These are phyloP conservation scores for Micoletzkya japonica DNA, from an alignment of 2,888 invertebrate genomes.

Conservation along the genomic window DNA sequence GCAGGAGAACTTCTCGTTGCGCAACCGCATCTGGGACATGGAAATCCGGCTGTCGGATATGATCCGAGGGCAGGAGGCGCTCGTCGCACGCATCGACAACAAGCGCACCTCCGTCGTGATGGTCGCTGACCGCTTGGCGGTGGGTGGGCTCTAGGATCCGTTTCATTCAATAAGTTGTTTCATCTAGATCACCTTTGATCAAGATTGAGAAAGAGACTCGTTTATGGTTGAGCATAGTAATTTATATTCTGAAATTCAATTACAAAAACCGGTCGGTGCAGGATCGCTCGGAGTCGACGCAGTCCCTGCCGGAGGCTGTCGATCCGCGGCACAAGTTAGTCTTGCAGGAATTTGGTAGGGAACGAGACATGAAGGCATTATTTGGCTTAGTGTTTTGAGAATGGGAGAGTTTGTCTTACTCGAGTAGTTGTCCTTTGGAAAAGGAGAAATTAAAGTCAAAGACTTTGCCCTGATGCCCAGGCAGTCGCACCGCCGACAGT, in stretches of 20 bases:
- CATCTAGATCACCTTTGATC: no score
- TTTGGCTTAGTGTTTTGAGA: background rate
- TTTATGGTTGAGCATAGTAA: no score
- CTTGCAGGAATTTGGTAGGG: background rate
- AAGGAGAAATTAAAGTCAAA: background rate
- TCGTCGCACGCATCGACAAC: no score
- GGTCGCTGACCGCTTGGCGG: no score
- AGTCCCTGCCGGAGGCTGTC: constrained; percentile 11
- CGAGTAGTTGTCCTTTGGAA: background rate
- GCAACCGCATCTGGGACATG: constrained; percentile 29
- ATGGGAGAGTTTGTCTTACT: background rate
- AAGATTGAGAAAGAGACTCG: no score
- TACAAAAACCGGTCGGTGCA: no score
- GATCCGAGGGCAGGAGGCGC: constrained; percentile 5
- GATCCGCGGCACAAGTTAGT: background rate
- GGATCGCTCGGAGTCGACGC: constrained; percentile 18
- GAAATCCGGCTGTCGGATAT: constrained; percentile 13
- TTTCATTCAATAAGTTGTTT: no score
- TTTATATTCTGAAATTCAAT: no score
- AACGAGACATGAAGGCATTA: background rate
- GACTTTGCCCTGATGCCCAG: background rate
- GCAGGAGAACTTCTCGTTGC: constrained; percentile 45
- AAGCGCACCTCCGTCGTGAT: no score
- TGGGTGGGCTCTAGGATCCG: no score
- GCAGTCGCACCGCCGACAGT: constrained; percentile 14